Evolutionary conservation across 2,797 vertebrate species (phyloP).

Genomic region (Leptatherina wallacei): DNA sequence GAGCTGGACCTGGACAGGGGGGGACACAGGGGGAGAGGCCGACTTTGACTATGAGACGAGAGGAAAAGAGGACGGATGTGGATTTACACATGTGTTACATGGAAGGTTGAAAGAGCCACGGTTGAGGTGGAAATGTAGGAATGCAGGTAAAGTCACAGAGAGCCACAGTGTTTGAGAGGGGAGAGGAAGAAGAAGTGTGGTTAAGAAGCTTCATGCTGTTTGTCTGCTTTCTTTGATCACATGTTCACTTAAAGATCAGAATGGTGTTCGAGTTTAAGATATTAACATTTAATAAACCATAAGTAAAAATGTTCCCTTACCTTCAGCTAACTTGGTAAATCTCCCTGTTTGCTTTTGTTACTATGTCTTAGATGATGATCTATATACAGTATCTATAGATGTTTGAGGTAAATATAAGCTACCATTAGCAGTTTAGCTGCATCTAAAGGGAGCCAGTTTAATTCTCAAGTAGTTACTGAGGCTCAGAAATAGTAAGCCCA

Average conservation of each 20-base stretch:
- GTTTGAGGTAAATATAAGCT: background rate
- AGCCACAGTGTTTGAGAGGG: slow-evolving; percentile 72
- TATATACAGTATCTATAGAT: background rate
- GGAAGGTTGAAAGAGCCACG: slow-evolving; percentile 53
- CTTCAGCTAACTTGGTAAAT: slow-evolving; percentile 2
- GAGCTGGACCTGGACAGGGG: slow-evolving; percentile 91
- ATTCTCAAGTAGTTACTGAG: background rate
- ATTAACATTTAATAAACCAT: background rate
- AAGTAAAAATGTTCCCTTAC: background rate
- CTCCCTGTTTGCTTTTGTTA: background rate
- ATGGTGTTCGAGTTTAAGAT: background rate
- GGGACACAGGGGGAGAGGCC: slow-evolving; percentile 81
- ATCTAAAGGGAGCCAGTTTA: background rate
- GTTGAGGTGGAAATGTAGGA: slow-evolving; percentile 65
- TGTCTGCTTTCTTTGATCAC: background rate
- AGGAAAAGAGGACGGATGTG: slow-evolving; percentile 67
- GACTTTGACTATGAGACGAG: slow-evolving; percentile 81
- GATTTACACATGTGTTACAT: slow-evolving; percentile 61
- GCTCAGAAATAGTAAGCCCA: background rate
- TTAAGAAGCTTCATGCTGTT: slow-evolving; percentile 27
- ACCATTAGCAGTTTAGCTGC: background rate
- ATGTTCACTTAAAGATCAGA: slow-evolving; percentile 1
- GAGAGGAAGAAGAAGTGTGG: slow-evolving; percentile 48
- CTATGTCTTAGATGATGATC: background rate
- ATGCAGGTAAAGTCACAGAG: slow-evolving; percentile 67